These are phyloP conservation scores for Drosophila merina DNA, from an alignment of 2,888 invertebrate species.

Conservation along the genomic window DNA sequence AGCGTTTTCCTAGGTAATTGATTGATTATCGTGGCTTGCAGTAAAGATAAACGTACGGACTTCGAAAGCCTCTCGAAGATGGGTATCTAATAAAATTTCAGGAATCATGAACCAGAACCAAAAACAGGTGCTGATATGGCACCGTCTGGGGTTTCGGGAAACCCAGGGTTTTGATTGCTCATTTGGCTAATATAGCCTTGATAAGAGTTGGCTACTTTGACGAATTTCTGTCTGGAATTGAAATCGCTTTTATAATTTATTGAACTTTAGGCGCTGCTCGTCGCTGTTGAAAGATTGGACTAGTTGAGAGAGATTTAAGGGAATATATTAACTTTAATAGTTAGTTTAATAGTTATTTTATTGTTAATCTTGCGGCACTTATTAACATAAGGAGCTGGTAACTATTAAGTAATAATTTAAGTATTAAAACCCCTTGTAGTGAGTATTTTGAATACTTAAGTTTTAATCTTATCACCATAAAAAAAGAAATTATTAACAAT, in stretches of 20 bases:
- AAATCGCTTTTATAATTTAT: neutral
- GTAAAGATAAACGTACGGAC: neutral
- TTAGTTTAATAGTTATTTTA: too few species aligned
- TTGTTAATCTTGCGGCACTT: too few species aligned
- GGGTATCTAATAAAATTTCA: slow-evolving; percentile 14
- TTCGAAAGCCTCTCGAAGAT: slow-evolving; percentile 11
- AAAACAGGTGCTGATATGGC: slow-evolving; percentile 2
- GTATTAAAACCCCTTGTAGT: too few species aligned
- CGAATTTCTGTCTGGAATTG: neutral
- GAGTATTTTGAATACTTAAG: too few species aligned
- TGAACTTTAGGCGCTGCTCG: too few species aligned
- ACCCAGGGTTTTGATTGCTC: slow-evolving; percentile 29
- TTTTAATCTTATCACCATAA: too few species aligned
- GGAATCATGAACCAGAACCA: slow-evolving; percentile 6
- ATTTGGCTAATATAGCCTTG: slow-evolving; percentile 3
- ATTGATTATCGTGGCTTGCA: neutral
- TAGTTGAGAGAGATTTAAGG: too few species aligned
- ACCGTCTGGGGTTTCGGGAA: slow-evolving; percentile 21
- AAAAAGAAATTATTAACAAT: too few species aligned
- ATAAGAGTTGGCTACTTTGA: slow-evolving; percentile 7
- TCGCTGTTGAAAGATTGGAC: too few species aligned
- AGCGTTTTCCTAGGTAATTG: slow-evolving; percentile 6
- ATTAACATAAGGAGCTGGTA: too few species aligned
- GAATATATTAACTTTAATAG: too few species aligned
- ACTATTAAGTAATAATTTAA: too few species aligned